Percentiles rank a stretch among this genome's conserved stretches.
Evolutionary conservation across 2,113 vertebrate species (phyloP).

Genomic region (Cromileptes altivelis): DNA sequence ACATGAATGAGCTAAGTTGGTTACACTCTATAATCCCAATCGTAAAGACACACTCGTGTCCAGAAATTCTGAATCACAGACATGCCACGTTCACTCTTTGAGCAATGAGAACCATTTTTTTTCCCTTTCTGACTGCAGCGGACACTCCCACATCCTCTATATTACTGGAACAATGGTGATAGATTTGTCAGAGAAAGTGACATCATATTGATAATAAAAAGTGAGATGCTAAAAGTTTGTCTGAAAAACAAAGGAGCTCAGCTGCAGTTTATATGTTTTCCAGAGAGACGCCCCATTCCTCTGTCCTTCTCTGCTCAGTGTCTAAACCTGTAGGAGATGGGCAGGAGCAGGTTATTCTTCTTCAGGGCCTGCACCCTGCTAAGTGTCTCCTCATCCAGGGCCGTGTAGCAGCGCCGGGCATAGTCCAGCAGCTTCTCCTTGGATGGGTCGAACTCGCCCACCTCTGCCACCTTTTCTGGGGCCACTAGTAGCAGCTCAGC

Average conservation of each 20-base stretch:
- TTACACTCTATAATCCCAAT: conserved; percentile 3
- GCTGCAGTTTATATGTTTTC: conserved; percentile 8
- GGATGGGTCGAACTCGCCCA: conserved; percentile 92
- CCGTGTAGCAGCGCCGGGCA: conserved; percentile 90
- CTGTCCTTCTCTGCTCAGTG: conserved; percentile 55
- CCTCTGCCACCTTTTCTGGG: conserved; percentile 91
- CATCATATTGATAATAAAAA: conserved; percentile 10
- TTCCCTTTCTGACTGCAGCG: conserved; percentile 18
- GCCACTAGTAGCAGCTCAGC: conserved; percentile 92
- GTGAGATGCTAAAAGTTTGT: conserved; percentile 5
- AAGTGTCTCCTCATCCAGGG: conserved; percentile 90
- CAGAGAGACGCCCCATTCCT: conserved; percentile 9
- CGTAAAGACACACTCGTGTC: conserved; percentile 11
- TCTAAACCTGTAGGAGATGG: conserved; percentile 92
- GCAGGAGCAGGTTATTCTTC: conserved; percentile 92
- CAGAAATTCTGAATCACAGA: conserved; percentile 24
- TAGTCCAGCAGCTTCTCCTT: conserved; percentile 94
- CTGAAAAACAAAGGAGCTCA: conserved; percentile 12
- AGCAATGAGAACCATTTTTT: conserved; percentile 8
- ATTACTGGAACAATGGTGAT: conserved; percentile 10
- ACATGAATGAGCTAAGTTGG: conserved; percentile 9
- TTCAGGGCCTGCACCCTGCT: conserved; percentile 92
- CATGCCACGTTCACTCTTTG: background rate
- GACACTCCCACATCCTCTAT: background rate
- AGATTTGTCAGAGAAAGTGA: conserved; percentile 11